Base-by-base conservation (phyloP, 2,888 invertebrate species). In the Hoplodrina blanda region DNA sequence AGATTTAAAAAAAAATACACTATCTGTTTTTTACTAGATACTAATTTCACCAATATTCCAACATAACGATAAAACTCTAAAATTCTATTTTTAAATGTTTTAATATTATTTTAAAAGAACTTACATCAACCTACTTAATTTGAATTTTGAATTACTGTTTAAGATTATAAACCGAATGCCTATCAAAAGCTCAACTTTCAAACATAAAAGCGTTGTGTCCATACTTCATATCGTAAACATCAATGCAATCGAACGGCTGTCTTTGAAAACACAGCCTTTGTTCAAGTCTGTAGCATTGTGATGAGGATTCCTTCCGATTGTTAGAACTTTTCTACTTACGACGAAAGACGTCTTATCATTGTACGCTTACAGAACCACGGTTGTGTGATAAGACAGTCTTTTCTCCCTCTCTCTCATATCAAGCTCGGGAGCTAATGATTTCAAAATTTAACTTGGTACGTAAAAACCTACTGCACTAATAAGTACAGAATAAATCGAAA, bases 251-350 rank as follows among this genome's bases (percentile, higher is more conserved):
- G 73, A 84, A 73, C 76, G 78, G 70, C 76, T 80, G 75, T 85
- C 85, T 87, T 85, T 83, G 82, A 82, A 84, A 86, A 81, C 71
- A 61, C 68, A 64, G 72, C 80, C 86, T 88, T 88, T 87, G 88
- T 89, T 86, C 84, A 69, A 70, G 78, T 81, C 68, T 80, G 61
- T 46, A 75, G 82, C 87, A 89, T 91, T 90, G 88, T 89, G 88
- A 87, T 89, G 82, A 84, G 84, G 78, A 88, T 83, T 84, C 78
- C 78, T 77, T 73, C 62, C 74, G 80, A 76, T 76, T 76, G 81
- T 83, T 60, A 56, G 44, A 76, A 68, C 60, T 61, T 79, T 63
- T 60, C 33, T 46, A 54, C 62, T 76, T 73, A 66, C 8, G 41
- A 49, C 20, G 19, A 59, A 54, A 61, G 46, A 41, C 37, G 13